These are phyloP conservation scores for Nowickia ferox DNA, from an alignment of 2,888 invertebrate species.

Conservation along the genomic window DNA sequence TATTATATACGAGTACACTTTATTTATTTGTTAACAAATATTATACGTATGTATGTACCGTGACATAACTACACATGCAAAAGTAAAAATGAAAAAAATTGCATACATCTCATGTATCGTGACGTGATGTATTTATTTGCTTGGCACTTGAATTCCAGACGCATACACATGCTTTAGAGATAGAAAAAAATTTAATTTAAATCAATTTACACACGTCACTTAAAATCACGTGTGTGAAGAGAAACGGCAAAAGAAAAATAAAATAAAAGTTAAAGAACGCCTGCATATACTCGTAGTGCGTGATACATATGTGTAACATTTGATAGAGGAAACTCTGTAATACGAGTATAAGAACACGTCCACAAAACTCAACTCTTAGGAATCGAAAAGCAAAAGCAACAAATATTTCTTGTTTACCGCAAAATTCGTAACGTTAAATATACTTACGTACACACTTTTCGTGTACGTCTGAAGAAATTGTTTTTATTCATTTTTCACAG, in stretches of 20 bases:
- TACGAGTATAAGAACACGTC: constrained; percentile 64
- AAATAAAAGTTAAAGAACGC: constrained; percentile 50
- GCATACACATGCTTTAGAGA: constrained; percentile 27
- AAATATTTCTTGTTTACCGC: constrained; percentile 26
- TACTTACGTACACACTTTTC: background rate
- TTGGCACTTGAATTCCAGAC: constrained; percentile 66
- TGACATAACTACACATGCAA: constrained; percentile 1
- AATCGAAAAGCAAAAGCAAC: constrained; percentile 36
- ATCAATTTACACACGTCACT: constrained; percentile 81
- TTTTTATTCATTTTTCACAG: background rate
- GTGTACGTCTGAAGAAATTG: constrained; percentile 1
- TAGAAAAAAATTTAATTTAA: constrained; percentile 78
- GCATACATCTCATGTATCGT: constrained; percentile 18
- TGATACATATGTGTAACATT: constrained; percentile 24
- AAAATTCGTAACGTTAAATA: background rate
- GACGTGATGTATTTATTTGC: constrained; percentile 55
- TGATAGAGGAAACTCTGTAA: constrained; percentile 65
- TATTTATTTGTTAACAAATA: background rate
- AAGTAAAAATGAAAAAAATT: background rate
- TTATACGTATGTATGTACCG: background rate
- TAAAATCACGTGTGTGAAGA: constrained; percentile 72
- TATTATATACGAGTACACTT: constrained; percentile 52
- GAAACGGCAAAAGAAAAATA: constrained; percentile 3
- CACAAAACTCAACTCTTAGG: constrained; percentile 29
- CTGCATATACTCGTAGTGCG: constrained; percentile 40